These are phyloP conservation scores for Hesperophylax magnus DNA, from an alignment of 1,140 invertebrate genomes.

Conservation along the genomic window DNA sequence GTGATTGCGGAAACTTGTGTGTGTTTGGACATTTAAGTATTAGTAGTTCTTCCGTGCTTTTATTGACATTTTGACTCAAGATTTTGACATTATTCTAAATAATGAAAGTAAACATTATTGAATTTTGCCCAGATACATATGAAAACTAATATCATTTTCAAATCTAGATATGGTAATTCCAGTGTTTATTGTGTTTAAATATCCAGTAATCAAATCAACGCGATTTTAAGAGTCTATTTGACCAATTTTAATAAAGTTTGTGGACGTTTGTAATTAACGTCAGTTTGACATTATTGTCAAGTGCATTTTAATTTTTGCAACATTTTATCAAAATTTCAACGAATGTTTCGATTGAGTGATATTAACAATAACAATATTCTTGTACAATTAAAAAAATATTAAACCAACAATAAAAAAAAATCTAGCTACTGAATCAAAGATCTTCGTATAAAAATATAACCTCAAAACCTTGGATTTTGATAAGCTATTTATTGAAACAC, in stretches of 20 bases:
- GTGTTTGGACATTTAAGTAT: conserved; percentile 11
- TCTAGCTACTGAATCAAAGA: background rate
- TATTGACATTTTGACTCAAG: conserved; percentile 5
- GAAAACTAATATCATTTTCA: conserved; percentile 27
- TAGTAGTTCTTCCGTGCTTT: background rate
- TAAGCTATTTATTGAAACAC: background rate
- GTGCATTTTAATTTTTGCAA: too few species aligned
- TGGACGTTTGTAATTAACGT: background rate
- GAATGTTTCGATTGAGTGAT: background rate
- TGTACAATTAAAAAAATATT: background rate
- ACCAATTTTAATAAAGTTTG: background rate
- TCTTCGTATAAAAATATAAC: conserved; percentile 1
- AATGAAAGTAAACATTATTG: conserved; percentile 12
- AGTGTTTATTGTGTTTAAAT: background rate
- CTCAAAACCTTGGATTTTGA: background rate
- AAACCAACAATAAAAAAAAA: background rate
- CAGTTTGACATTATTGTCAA: conserved; percentile 16
- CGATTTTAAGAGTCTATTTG: background rate
- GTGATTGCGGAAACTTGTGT: conserved; percentile 5
- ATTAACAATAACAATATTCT: background rate
- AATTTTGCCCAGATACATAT: background rate
- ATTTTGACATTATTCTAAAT: conserved; percentile 17
- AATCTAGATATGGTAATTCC: background rate
- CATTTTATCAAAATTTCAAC: background rate
- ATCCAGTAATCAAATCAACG: background rate